A percentile compares a stretch with the other conserved stretches of the same genome.
phyloP scores from a whole-genome alignment of 2,113 vertebrate species.

The Scatophagus argus region DNA sequence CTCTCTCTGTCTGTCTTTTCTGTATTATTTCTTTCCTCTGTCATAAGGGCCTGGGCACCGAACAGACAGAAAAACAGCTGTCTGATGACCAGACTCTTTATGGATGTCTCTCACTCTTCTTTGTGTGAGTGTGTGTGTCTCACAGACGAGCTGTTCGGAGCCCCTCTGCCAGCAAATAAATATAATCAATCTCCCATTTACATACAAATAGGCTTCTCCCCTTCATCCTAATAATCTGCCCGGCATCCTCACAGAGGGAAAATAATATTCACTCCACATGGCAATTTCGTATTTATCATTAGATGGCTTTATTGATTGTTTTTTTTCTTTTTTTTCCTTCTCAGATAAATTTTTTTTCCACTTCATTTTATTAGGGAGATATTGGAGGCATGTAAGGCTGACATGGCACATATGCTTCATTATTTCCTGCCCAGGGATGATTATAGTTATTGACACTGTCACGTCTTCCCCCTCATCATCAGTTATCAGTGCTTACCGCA shows the following conservation, averaged over 20 bases:
- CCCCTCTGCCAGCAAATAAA: slow-evolving; percentile 83
- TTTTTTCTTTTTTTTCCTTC: slow-evolving; percentile 60
- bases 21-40: slow-evolving; percentile 61
- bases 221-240: slow-evolving; percentile 81
- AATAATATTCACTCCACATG: slow-evolving; percentile 78
- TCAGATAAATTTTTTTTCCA: slow-evolving; percentile 57
- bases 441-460: slow-evolving; percentile 92
- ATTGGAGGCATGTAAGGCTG: slow-evolving; percentile 82
- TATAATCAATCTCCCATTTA: slow-evolving; percentile 88
- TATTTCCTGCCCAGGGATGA: slow-evolving; percentile 85
- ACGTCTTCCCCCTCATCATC: slow-evolving; percentile 84
- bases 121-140: slow-evolving; percentile 23
- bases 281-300: slow-evolving; percentile 84
- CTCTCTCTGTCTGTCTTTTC: slow-evolving; percentile 42
- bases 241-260: slow-evolving; percentile 73
- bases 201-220: slow-evolving; percentile 85
- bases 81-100: slow-evolving; percentile 63
- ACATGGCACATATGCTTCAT: slow-evolving; percentile 84
- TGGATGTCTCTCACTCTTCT: slow-evolving; percentile 56
- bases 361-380: slow-evolving; percentile 86
- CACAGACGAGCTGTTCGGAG: slow-evolving; percentile 42
- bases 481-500: slow-evolving; percentile 87
- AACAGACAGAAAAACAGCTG: slow-evolving; percentile 71
- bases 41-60: slow-evolving; percentile 57
- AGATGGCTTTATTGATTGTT: slow-evolving; percentile 85